phyloP scores from a whole-genome alignment of 2,797 vertebrate genomes.

The Acrocephalus scirpaceus region DNA sequence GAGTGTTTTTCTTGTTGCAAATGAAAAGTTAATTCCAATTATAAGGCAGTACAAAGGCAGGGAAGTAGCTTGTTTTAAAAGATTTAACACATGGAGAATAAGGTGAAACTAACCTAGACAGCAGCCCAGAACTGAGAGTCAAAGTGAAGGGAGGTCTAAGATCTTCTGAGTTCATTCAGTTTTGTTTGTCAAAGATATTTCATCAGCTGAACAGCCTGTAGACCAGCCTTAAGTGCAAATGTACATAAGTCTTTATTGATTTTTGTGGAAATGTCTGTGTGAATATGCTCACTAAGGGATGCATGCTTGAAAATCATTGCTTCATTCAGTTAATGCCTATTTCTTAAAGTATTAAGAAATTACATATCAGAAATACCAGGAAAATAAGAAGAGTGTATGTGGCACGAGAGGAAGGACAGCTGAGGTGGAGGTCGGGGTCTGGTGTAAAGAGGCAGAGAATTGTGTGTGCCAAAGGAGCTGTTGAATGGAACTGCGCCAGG shows the following conservation, averaged over 20 bases:
- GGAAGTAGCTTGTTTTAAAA: not conserved
- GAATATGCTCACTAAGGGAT: not conserved
- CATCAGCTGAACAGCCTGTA: not conserved
- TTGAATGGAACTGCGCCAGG: not conserved
- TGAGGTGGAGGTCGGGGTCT: not conserved
- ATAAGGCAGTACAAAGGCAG: not conserved
- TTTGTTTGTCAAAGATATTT: slow-evolving; percentile 7
- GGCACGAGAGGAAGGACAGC: not conserved
- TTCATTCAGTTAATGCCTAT: not conserved
- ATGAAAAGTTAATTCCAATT: not conserved
- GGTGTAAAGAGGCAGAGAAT: not conserved
- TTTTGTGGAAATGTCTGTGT: not conserved
- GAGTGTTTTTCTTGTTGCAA: not conserved
- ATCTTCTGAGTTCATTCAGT: not conserved
- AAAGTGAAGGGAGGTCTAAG: not conserved
- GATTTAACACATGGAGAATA: not conserved
- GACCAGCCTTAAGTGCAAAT: not conserved
- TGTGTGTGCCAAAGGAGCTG: not conserved
- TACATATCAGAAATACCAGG: not conserved
- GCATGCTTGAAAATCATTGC: not conserved
- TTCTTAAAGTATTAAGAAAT: not conserved
- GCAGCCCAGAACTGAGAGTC: not conserved
- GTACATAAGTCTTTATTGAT: not conserved
- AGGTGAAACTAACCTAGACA: not conserved
- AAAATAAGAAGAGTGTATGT: not conserved